Evolutionary conservation across 2,888 invertebrate genomes (phyloP).

Genomic region (Anaspis maculata): DNA sequence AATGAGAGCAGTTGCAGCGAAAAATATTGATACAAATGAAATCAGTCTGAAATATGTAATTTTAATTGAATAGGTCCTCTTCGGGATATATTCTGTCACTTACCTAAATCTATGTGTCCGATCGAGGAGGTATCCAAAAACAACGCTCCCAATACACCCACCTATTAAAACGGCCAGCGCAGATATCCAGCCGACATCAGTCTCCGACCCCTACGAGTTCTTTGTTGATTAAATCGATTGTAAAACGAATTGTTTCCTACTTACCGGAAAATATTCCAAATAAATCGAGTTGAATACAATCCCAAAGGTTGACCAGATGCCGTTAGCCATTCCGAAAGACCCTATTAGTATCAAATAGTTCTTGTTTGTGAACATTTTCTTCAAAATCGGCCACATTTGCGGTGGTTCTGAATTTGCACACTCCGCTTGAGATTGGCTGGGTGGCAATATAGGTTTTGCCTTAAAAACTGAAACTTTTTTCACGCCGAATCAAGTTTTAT

Average conservation of each 20-base stretch:
- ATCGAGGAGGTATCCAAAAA: slow-evolving; percentile 82
- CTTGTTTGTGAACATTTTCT: slow-evolving; percentile 22
- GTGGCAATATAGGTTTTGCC: slow-evolving; percentile 75
- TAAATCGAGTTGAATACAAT: slow-evolving; percentile 52
- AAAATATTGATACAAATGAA: slow-evolving; percentile 15
- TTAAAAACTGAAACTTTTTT: slow-evolving; percentile 64
- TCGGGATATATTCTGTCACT: too few species aligned
- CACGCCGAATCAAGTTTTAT: slow-evolving; percentile 20
- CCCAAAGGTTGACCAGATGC: slow-evolving; percentile 51
- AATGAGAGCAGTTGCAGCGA: slow-evolving; percentile 15
- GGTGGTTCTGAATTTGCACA: background rate
- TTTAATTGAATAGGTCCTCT: background rate
- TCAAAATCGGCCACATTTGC: slow-evolving; percentile 24
- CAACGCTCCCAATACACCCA: slow-evolving; percentile 84
- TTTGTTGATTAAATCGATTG: background rate
- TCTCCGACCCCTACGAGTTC: slow-evolving; percentile 50
- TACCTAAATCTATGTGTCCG: slow-evolving; percentile 88
- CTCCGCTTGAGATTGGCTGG: slow-evolving; percentile 49
- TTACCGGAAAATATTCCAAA: slow-evolving; percentile 47
- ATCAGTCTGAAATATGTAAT: slow-evolving; percentile 14
- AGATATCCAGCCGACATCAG: slow-evolving; percentile 82
- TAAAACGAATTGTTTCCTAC: slow-evolving; percentile 6
- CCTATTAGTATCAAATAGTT: slow-evolving; percentile 26
- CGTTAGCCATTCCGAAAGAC: slow-evolving; percentile 49
- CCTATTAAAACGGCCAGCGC: slow-evolving; percentile 73